Evolutionary conservation across 2,113 vertebrate species (phyloP), one percentile per base, ranked within the genome.

Genomic region (Cichladusa arquata): DNA sequence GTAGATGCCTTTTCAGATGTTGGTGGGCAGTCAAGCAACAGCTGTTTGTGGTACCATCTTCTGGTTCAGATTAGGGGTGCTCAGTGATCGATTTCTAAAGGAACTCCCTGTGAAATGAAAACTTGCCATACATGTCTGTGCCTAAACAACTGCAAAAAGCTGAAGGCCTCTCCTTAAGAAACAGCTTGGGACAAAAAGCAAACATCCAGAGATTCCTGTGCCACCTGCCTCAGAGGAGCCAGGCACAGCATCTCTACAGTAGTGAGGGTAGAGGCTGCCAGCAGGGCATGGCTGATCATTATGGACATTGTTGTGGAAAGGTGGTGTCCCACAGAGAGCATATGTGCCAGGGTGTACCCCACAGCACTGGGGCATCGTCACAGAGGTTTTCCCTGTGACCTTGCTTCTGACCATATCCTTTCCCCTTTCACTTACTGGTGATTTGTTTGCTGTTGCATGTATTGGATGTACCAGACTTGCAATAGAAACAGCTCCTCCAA

Each of bases 331-430:
- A 2, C 33, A n/a, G 54, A 36, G n/a, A 62, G 8, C 24, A 22
- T 53, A 26, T 22, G 5, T 4, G 6, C 19, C 2, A 5, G 36
- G 20, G 18, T 34, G 22, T 40, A 50, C 7, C 22, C 14, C 0
- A 0, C 38, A 61, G 28, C 6, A 16, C 45, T 16, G 36, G 6
- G 53, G 20, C 47, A 18, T 4, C 12, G 14, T 50, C 2, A 2
- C 62, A 72, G 62, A 67, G 17, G 10, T 74, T 62, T 86, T 47
- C 29, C 4, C 12, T 23, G 33, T 73, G 24, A 85, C 36, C 42
- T 50, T 42, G 31, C 61, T 67, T 29, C 24, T 86, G 50, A 16
- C 31, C 20, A 29, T 0, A 1, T 48, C 29, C 48, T 80, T 88
- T 82, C 26, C 33, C 36, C 20, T 71, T 62, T 53, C 25, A 10